Percentiles rank a stretch among this genome's conserved stretches.
phyloP scores from a whole-genome alignment of 2,797 vertebrate species.

The Oreonectes daqikongensis region DNA sequence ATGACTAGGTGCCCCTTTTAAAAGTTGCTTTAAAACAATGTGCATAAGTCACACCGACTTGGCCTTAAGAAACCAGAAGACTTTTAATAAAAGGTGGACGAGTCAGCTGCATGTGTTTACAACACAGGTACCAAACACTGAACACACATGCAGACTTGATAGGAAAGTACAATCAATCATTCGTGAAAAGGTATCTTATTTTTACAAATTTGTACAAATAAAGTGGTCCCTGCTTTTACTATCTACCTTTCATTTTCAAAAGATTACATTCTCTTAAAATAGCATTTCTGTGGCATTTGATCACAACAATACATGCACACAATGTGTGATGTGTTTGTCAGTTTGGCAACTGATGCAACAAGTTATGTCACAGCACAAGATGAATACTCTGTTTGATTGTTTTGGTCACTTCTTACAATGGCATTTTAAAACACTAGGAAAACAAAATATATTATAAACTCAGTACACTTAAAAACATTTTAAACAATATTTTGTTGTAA shows the following conservation, averaged over 20 bases:
- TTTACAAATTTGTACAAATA: slow-evolving; percentile 45
- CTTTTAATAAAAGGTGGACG: slow-evolving; percentile 49
- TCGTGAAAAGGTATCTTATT: slow-evolving; percentile 36
- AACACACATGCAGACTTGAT: slow-evolving; percentile 45
- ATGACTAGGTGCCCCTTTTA: too few species aligned
- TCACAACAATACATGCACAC: slow-evolving; percentile 15
- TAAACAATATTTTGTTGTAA: slow-evolving; percentile 35
- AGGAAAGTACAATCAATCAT: slow-evolving; percentile 29
- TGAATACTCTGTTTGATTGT: slow-evolving; percentile 1
- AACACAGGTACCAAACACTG: slow-evolving; percentile 38
- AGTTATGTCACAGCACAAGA: slow-evolving; percentile 5
- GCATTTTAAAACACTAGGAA: slow-evolving; percentile 10
- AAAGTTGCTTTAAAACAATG: background rate
- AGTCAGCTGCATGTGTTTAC: slow-evolving; percentile 41
- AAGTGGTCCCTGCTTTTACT: slow-evolving; percentile 44
- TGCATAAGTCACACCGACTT: background rate
- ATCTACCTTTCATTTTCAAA: slow-evolving; percentile 9
- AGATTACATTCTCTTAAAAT: slow-evolving; percentile 21
- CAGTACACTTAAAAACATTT: slow-evolving; percentile 24
- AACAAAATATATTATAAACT: slow-evolving; percentile 13
- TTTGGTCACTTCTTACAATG: slow-evolving; percentile 18
- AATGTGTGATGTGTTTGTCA: slow-evolving; percentile 26
- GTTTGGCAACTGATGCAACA: slow-evolving; percentile 18
- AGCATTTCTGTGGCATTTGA: background rate
- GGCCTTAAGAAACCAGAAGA: background rate